A percentile compares a stretch with the other conserved stretches of the same genome.
Conservation (phyloP, 2,888 invertebrate genomes). For the Chesias legatella region DNA sequence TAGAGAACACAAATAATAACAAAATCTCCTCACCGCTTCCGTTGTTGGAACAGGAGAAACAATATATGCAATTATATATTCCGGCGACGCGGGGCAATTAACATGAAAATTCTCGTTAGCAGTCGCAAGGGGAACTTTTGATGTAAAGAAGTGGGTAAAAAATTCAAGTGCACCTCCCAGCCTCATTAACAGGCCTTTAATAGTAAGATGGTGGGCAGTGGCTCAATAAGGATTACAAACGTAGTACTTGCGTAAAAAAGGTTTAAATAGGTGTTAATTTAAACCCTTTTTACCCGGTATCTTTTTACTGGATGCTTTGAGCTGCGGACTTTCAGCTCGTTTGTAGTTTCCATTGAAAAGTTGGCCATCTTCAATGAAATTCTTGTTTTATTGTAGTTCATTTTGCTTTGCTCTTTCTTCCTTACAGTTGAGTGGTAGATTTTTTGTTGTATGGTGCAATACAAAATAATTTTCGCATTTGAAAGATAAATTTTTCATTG, state of each 20-base stretch:
- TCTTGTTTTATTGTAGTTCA: no score
- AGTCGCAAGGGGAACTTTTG: slow-evolving; percentile 72
- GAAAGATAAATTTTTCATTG: no score
- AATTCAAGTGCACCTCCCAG: slow-evolving; percentile 61
- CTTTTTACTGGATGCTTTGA: neutral
- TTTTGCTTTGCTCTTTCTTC: no score
- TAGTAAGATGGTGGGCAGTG: slow-evolving; percentile 52
- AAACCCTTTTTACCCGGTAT: slow-evolving; percentile 3
- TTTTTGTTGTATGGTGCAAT: no score
- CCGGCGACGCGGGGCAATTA: slow-evolving; percentile 67
- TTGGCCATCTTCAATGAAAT: no score
- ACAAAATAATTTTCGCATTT: no score
- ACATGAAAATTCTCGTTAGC: slow-evolving; percentile 74
- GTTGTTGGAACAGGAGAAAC: slow-evolving; percentile 57
- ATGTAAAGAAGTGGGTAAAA: slow-evolving; percentile 67
- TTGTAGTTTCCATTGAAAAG: neutral
- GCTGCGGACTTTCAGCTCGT: neutral
- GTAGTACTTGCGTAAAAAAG: no score
- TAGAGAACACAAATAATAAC: slow-evolving; percentile 57
- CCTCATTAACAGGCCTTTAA: slow-evolving; percentile 73
- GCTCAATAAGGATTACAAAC: slow-evolving; percentile 42
- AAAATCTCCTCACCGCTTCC: slow-evolving; percentile 53
- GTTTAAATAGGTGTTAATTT: slow-evolving; percentile 28
- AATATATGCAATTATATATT: slow-evolving; percentile 75
- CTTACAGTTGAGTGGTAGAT: no score